phyloP scores from a whole-genome alignment of 1,140 invertebrate species.

The Cardiocondyla obscurior region DNA sequence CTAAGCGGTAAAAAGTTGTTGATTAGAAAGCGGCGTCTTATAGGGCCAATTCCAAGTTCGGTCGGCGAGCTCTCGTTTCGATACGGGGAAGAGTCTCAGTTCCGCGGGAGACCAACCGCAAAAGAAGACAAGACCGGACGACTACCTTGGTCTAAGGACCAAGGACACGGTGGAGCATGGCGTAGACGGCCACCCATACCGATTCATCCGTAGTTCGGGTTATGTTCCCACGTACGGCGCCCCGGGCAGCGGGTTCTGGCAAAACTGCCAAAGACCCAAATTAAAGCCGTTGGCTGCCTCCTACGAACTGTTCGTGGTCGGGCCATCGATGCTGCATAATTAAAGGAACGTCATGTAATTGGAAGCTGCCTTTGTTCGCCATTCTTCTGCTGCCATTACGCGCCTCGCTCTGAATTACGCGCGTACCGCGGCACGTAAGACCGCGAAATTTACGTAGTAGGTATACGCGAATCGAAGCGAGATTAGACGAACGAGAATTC shows the following conservation, averaged over 20 bases:
- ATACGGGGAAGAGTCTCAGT: slow-evolving; percentile 51
- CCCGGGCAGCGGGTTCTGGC: slow-evolving; percentile 75
- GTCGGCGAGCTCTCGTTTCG: slow-evolving; percentile 55
- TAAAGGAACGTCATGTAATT: slow-evolving; percentile 81
- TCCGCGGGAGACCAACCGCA: slow-evolving; percentile 60
- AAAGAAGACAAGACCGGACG: slow-evolving; percentile 67
- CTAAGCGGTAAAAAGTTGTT: slow-evolving; percentile 62
- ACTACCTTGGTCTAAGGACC: slow-evolving; percentile 64
- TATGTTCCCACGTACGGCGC: slow-evolving; percentile 79
- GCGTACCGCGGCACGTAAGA: neutral
- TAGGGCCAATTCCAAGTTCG: slow-evolving; percentile 39
- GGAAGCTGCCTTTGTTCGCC: slow-evolving; percentile 69
- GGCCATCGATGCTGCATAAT: slow-evolving; percentile 78
- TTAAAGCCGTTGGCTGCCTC: slow-evolving; percentile 77
- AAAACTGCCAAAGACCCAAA: slow-evolving; percentile 77
- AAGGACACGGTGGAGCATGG: slow-evolving; percentile 72
- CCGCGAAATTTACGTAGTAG: neutral
- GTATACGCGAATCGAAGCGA: neutral
- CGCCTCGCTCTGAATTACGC: slow-evolving; percentile 4
- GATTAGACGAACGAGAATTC: neutral
- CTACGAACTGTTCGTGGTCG: slow-evolving; percentile 72
- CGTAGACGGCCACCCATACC: slow-evolving; percentile 77
- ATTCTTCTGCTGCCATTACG: slow-evolving; percentile 1
- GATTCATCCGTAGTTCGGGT: slow-evolving; percentile 65
- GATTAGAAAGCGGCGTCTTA: slow-evolving; percentile 68